Conservation (phyloP, 2,797 vertebrate species). For the Epinephelus malabaricus region DNA sequence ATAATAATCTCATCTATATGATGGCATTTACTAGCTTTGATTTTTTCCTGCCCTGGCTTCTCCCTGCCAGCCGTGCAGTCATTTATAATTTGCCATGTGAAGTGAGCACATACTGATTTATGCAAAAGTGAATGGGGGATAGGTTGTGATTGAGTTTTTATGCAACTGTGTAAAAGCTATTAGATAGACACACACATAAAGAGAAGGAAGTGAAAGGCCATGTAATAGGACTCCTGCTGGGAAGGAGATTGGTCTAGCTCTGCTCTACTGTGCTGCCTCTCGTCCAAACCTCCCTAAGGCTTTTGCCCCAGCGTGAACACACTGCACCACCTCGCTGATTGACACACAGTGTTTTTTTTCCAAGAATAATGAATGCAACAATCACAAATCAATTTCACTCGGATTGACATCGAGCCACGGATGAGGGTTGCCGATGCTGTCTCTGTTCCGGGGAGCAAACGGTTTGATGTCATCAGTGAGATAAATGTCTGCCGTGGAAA, state of each 20-base stretch:
- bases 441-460: conserved; percentile 23
- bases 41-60: background rate
- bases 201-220: conserved; percentile 42
- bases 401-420: conserved; percentile 43
- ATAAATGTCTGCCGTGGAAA: conserved; percentile 31
- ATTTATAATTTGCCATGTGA: conserved; percentile 29
- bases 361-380: conserved; percentile 54
- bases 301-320: conserved; percentile 32
- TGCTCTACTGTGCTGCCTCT: conserved; percentile 39
- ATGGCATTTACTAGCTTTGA: conserved; percentile 39
- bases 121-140: conserved; percentile 37
- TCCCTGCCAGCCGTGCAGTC: conserved; percentile 17
- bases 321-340: conserved; percentile 10
- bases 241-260: conserved; percentile 59
- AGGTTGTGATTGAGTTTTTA: conserved; percentile 54
- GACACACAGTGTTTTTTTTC: background rate
- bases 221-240: conserved; percentile 59
- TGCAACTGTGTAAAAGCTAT: conserved; percentile 48
- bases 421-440: conserved; percentile 20
- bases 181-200: conserved; percentile 24
- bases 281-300: conserved; percentile 34
- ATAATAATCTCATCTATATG: conserved; percentile 29
- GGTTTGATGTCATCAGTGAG: conserved; percentile 32
- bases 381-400: conserved; percentile 51
- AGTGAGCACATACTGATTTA: conserved; percentile 44